phyloP scores from a whole-genome alignment of 2,888 invertebrate species.

The Rutpela maculata region DNA sequence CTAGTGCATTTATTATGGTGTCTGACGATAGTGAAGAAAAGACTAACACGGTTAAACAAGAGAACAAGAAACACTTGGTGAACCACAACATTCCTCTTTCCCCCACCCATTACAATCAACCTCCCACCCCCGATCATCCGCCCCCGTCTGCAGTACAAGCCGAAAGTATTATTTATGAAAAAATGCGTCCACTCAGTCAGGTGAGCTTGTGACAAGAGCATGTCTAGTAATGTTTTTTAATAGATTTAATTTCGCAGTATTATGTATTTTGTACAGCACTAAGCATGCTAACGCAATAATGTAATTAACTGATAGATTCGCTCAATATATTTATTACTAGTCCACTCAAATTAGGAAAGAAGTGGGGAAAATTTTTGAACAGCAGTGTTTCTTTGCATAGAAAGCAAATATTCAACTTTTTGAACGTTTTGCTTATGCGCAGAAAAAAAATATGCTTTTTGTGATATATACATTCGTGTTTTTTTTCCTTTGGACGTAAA shows the following conservation, averaged over 20 bases:
- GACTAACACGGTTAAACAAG: conserved; percentile 54
- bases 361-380: too few species aligned
- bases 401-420: too few species aligned
- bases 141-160: conserved; percentile 94
- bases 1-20: conserved; percentile 76
- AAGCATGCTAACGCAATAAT: conserved; percentile 41
- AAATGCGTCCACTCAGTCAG: conserved; percentile 92
- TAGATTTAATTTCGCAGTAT: conserved; percentile 41
- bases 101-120: conserved; percentile 93
- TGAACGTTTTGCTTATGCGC: too few species aligned
- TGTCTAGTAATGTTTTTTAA: conserved; percentile 48
- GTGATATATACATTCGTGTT: too few species aligned
- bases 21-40: conserved; percentile 70
- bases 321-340: conserved; percentile 13
- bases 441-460: too few species aligned
- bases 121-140: conserved; percentile 95
- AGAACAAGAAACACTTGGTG: conserved; percentile 52
- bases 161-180: conserved; percentile 90
- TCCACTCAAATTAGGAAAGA: too few species aligned
- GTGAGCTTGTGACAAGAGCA: conserved; percentile 78
- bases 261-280: conserved; percentile 52
- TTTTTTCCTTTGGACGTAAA: too few species aligned
- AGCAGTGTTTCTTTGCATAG: too few species aligned
- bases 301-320: conserved; percentile 14
- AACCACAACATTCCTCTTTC: conserved; percentile 81